Evolutionary conservation across 2,113 vertebrate species (phyloP).

Genomic region (Bettongia penicillata): DNA sequence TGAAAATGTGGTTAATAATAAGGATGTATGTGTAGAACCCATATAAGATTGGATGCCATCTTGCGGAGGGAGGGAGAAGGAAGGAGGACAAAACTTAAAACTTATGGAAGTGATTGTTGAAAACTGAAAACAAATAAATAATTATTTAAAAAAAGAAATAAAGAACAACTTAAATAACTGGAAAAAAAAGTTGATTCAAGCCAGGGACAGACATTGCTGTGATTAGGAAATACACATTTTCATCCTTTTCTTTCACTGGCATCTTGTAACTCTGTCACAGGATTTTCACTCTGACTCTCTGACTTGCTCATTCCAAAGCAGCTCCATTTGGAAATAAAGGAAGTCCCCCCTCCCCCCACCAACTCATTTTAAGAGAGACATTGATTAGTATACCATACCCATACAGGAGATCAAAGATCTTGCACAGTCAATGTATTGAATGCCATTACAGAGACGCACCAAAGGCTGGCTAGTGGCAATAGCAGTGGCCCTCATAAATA

Average conservation of each 20-base stretch:
- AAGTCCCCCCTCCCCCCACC: background rate
- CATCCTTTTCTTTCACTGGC: background rate
- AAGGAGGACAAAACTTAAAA: too few relatives aligned
- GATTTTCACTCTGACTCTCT: background rate
- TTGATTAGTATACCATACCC: background rate
- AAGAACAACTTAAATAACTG: too few relatives aligned
- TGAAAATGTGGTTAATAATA: too few relatives aligned
- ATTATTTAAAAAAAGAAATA: too few relatives aligned
- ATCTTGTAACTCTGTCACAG: background rate
- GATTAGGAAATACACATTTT: constrained; percentile 42
- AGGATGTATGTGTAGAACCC: too few relatives aligned
- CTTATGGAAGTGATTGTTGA: too few relatives aligned
- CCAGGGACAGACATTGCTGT: background rate
- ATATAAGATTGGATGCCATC: too few relatives aligned
- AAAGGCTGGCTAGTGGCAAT: background rate
- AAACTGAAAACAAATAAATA: too few relatives aligned
- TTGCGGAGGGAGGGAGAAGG: too few relatives aligned
- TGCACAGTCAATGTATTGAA: constrained; percentile 48
- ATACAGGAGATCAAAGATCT: background rate
- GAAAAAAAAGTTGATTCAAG: constrained; percentile 3
- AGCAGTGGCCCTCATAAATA: constrained; percentile 32
- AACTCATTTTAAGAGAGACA: background rate
- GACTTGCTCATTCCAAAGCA: constrained; percentile 38
- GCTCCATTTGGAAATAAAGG: background rate
- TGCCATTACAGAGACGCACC: constrained; percentile 21